Base-by-base conservation (phyloP, 2,888 invertebrate genomes). In the Eupithecia abbreviata region DNA sequence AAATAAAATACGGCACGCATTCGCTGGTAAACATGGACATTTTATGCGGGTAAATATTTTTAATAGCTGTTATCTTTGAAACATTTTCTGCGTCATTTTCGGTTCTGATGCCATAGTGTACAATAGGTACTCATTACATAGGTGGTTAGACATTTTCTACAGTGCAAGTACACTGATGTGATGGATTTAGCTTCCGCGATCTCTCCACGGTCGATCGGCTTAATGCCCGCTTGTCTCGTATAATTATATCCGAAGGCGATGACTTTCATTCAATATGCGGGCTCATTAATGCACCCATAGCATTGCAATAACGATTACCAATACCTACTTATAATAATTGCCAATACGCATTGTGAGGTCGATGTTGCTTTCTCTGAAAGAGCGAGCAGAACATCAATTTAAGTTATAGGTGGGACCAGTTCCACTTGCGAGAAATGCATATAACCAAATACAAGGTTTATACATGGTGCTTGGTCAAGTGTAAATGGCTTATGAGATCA, bases 221-320 rank as follows among this genome's bases (percentile, higher is more conserved):
- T 75, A 82, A 80, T 78, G 71, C 79, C 75, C 70, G 74, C 76
- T 78, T 83, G 80, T 82, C 81, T 77, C 81, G 70, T 79, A 80
- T 80, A 83, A 85, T 85, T 84, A 87, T 84, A 87, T 87, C 84
- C 84, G 85, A 86, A 89, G 87, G 82, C 90, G 87, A 88, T 87
- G 89, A 89, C 89, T 82, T 82, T 79, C 76, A 80, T 82, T 82
- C 79, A 82, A 79, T 81, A 90, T 91, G 88, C 88, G 89, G 89
- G 89, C 86, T 90, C 88, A 90, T 90, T 91, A 90, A 89, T 89
- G 87, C 89, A 89, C 89, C 86, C 86, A 87, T 86, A 86, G 87
- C 88, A 87, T 86, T 87, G 87, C 88, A 87, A 86, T 86, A 73
- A 62, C 58, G 75, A 75, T 75, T 71, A 78, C 79, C 76, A 77